Base-by-base conservation (phyloP, 2,888 invertebrate species). In the Coremacera marginata region DNA sequence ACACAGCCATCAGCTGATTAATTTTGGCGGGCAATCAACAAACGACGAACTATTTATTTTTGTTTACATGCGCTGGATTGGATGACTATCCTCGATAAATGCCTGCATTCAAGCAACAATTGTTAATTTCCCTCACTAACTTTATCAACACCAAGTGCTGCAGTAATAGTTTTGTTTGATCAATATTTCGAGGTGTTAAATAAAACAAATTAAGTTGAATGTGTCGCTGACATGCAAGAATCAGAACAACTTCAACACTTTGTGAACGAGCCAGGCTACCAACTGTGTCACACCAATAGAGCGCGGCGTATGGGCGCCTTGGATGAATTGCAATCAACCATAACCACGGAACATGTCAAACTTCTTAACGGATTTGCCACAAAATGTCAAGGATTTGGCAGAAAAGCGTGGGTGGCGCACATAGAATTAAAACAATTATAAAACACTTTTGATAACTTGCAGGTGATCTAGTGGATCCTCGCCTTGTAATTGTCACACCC, bases 301-400 rank as follows among this genome's bases (percentile, higher is more conserved):
- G 25, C 16, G 7, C 65, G 19, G 7, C 19, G 1, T 25, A 22
- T 25, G 25, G 19, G 7, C 2, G 2, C 57, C 4, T 25, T n/a
- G 11, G 14, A 51, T 25, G 51, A 0, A 37, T 22, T 22, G 51
- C 7, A 9, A 68, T 16, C 60, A 71, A 25, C 44, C 51, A 49
- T 22, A 16, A 62, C n/a, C 8, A 44, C 34, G 63, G 57, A 79
- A 51, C 71, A 87, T 86, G 87, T 77, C 83, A 67, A 81, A 83
- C 79, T 88, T 88, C 78, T 80, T 87, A 75, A 85, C 84, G 70
- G 83, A 85, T 73, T 80, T 88, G 79, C 84, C 86, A 0, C 65
- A 37, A 76, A 82, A 81, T 79, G 80, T 86, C 34, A 84, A 84
- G 78, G 80, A 79, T 65, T 83, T 88, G 63, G 86, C 86, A 0